Conservation (phyloP, 2,113 vertebrate species). For the Pedetes capensis region DNA sequence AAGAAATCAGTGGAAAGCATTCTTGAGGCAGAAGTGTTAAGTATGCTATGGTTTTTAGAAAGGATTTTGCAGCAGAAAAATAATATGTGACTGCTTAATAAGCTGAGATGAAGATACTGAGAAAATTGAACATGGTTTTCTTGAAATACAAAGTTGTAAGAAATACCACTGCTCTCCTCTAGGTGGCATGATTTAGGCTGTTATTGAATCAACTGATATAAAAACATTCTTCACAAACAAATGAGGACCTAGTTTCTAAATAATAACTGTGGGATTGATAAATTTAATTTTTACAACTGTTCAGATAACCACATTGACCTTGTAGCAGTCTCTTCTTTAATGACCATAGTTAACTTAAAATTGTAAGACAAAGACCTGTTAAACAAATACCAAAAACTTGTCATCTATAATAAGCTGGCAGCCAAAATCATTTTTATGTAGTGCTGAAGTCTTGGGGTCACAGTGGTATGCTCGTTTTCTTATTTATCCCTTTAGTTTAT, state of each 20-base stretch:
- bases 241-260: neutral
- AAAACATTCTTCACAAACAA: no score
- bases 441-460: neutral
- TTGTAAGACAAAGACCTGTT: neutral
- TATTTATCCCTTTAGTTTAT: slow-evolving; percentile 64
- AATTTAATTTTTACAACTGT: neutral
- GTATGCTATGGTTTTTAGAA: neutral
- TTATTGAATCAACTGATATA: slow-evolving; percentile 3
- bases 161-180: slow-evolving; percentile 25
- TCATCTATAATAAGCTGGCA: neutral
- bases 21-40: neutral
- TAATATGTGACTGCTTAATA: neutral
- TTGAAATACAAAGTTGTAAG: neutral
- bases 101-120: neutral
- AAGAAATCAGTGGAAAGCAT: neutral
- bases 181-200: slow-evolving; percentile 66
- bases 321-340: neutral
- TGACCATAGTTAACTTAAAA: neutral
- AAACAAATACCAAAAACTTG: neutral
- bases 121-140: neutral
- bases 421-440: neutral
- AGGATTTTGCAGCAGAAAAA: neutral
- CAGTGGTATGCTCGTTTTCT: neutral
- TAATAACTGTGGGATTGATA: neutral
- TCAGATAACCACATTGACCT: neutral